Evolutionary conservation across 2,113 vertebrate genomes (phyloP).

Genomic region (Ptilonorhynchus violaceus): DNA sequence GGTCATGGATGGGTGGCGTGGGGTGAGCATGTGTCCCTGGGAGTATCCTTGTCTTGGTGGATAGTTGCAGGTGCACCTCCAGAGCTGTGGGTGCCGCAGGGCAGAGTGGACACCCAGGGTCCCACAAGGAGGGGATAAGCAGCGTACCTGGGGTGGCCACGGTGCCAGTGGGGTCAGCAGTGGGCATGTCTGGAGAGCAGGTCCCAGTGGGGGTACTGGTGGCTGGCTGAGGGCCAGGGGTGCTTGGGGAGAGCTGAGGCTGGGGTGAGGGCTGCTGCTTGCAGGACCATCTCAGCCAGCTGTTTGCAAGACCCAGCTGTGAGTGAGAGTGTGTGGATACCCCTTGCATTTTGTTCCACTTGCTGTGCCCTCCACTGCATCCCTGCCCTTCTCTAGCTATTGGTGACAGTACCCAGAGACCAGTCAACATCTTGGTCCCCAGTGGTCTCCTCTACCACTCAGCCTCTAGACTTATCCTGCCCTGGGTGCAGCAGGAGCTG

Average conservation of each 20-base stretch:
- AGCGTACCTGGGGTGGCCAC: fast-evolving
- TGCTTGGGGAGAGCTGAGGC: background rate
- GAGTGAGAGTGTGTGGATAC: fast-evolving
- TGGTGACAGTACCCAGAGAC: background rate
- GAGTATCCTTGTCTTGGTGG: background rate
- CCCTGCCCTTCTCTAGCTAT: background rate
- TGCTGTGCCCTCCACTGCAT: background rate
- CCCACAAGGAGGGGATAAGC: background rate
- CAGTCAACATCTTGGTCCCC: background rate
- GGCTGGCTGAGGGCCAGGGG: background rate
- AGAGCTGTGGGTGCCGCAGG: background rate
- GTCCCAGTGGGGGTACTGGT: background rate
- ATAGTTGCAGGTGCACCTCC: background rate
- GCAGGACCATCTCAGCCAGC: background rate
- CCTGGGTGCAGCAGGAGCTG: background rate
- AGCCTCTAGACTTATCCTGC: background rate
- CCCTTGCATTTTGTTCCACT: background rate
- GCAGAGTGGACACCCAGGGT: background rate
- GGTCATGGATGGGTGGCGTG: background rate
- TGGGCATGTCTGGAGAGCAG: background rate
- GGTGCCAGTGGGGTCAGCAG: fast-evolving
- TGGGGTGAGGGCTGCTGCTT: fast-evolving
- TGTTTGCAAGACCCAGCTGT: background rate
- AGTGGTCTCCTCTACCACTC: background rate
- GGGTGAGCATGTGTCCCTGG: background rate